Conservation (phyloP, 2,888 invertebrate genomes). For the Lydus trimaculatus region DNA sequence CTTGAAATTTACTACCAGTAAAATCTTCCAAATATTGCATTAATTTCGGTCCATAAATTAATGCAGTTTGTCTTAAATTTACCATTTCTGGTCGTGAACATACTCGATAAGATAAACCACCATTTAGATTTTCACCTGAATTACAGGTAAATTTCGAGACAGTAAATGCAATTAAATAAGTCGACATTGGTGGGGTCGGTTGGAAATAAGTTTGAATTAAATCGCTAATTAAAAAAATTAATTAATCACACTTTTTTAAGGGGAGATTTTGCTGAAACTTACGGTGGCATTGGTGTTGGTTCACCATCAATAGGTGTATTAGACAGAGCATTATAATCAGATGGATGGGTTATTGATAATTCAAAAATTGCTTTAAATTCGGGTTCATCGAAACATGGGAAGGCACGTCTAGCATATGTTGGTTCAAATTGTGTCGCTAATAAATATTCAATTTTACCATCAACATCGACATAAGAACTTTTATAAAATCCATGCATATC, state of each 20-base stretch:
- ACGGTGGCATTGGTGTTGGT: neutral
- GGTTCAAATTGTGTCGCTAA: conserved; percentile 77
- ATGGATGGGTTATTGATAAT: conserved; percentile 58
- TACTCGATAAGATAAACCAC: conserved; percentile 34
- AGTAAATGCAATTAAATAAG: conserved; percentile 85
- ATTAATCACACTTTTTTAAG: too few species aligned
- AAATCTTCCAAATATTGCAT: conserved; percentile 35
- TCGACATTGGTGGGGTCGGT: conserved; percentile 73
- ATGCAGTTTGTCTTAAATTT: conserved; percentile 33
- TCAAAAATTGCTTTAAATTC: conserved; percentile 57
- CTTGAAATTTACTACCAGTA: conserved; percentile 35
- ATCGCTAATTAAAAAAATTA: neutral
- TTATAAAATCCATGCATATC: conserved; percentile 62
- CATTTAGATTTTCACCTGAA: conserved; percentile 19
- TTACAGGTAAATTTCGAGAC: conserved; percentile 74
- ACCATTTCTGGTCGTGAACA: conserved; percentile 38
- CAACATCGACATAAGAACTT: conserved; percentile 57
- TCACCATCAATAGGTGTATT: conserved; percentile 27
- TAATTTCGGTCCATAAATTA: conserved; percentile 35
- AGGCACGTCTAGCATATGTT: conserved; percentile 72
- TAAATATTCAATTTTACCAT: conserved; percentile 46
- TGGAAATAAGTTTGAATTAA: neutral
- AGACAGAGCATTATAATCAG: conserved; percentile 38
- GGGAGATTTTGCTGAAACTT: neutral
- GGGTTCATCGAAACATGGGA: conserved; percentile 81